Percentiles rank a stretch among this genome's conserved stretches.
Evolutionary conservation across 2,797 vertebrate genomes (phyloP).

Genomic region (Lycodopsis pacificus): DNA sequence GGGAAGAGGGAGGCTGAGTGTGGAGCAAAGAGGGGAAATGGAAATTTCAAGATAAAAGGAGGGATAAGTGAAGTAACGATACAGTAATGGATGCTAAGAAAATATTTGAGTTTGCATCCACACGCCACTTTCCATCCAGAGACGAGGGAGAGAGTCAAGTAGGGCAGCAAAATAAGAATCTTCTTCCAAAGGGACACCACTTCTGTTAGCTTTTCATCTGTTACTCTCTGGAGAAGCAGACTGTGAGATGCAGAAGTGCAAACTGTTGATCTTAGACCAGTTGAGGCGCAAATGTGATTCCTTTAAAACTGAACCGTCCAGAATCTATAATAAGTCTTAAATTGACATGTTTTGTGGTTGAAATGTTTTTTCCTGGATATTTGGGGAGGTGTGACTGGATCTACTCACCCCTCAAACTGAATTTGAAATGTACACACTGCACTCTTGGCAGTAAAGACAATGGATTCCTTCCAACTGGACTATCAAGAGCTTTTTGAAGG

Average conservation of each 20-base stretch:
- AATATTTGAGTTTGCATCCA: slow-evolving; percentile 45
- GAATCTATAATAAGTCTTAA: slow-evolving; percentile 15
- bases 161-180: not conserved
- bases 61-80: slow-evolving; percentile 40
- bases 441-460: not conserved
- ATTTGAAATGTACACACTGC: slow-evolving; percentile 18
- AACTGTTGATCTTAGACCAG: slow-evolving; percentile 15
- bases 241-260: not conserved
- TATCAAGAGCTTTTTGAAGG: not conserved
- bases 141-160: not conserved
- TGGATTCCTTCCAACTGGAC: not conserved
- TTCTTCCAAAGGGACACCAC: not conserved
- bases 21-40: slow-evolving; percentile 5
- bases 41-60: slow-evolving; percentile 35
- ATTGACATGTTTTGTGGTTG: not conserved
- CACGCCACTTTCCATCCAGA: slow-evolving; percentile 10
- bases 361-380: slow-evolving; percentile 4
- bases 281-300: slow-evolving; percentile 27
- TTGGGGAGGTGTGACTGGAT: not conserved
- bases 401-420: not conserved
- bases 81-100: slow-evolving; percentile 46
- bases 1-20: not conserved
- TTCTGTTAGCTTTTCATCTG: slow-evolving; percentile 25
- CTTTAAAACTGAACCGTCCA: not conserved
- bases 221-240: not conserved